Conservation (phyloP, 35 echinoderm and acorn worm genomes). For the Stichopus chloronotus region DNA sequence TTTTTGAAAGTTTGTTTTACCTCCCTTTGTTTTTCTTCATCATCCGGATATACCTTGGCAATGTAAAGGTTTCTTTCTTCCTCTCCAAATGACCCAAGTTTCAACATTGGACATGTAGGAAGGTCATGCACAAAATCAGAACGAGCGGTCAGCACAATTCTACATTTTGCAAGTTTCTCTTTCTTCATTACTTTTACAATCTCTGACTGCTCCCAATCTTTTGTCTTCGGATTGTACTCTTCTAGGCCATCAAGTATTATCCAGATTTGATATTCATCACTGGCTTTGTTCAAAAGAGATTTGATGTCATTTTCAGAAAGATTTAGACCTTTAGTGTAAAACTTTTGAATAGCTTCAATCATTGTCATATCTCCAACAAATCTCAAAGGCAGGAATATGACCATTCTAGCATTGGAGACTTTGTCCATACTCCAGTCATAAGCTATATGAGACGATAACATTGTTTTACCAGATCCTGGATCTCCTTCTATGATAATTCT, state of each 20-base stretch:
- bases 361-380: slow-evolving; percentile 29
- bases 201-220: background rate
- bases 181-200: background rate
- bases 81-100: background rate
- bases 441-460: background rate
- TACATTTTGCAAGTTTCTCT: background rate
- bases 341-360: background rate
- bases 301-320: too few species aligned
- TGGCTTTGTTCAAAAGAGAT: too few species aligned
- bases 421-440: background rate
- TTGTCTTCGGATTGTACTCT: background rate
- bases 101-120: background rate
- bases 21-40: background rate
- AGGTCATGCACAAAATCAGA: background rate
- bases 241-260: background rate
- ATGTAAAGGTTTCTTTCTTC: background rate
- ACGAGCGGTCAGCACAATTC: background rate
- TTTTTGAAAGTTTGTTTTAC: background rate
- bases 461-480: background rate
- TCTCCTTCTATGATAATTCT: background rate
- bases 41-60: background rate
- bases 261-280: too few species aligned
- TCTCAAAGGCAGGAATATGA: background rate
- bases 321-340: too few species aligned
- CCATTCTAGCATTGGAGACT: background rate